Evolutionary conservation across 2,113 vertebrate genomes (phyloP).

Genomic region (Mesoclemmys tuberculata): DNA sequence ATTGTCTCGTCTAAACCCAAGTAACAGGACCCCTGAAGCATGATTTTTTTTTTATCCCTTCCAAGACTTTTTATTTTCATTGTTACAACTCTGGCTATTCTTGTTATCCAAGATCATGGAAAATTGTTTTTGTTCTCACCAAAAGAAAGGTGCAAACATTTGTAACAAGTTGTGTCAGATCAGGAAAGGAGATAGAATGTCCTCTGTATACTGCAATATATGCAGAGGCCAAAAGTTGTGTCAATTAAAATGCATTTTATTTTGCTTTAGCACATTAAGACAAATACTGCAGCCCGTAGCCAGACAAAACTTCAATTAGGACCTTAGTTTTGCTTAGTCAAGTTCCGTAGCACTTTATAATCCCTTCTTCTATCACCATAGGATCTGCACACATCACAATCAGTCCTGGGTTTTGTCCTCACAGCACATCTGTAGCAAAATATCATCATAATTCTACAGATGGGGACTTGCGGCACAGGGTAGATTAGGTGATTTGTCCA

Average conservation of each 20-base stretch:
- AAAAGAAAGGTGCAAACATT: constrained; percentile 31
- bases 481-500: background rate
- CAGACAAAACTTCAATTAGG: background rate
- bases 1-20: background rate
- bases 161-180: background rate
- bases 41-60: background rate
- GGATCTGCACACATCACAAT: background rate
- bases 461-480: rapidly evolving
- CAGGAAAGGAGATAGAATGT: background rate
- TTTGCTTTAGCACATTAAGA: background rate
- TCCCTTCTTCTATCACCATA: background rate
- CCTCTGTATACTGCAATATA: background rate
- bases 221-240: background rate
- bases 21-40: background rate
- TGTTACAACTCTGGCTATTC: background rate
- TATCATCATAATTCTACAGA: rapidly evolving
- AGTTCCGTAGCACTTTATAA: background rate
- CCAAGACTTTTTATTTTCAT: background rate
- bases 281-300: background rate
- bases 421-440: background rate
- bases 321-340: background rate
- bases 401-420: rapidly evolving
- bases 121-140: background rate
- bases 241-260: background rate
- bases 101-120: background rate